These are phyloP conservation scores for Boloria euphrosyne DNA, from an alignment of 2,888 invertebrate species.

Conservation along the genomic window DNA sequence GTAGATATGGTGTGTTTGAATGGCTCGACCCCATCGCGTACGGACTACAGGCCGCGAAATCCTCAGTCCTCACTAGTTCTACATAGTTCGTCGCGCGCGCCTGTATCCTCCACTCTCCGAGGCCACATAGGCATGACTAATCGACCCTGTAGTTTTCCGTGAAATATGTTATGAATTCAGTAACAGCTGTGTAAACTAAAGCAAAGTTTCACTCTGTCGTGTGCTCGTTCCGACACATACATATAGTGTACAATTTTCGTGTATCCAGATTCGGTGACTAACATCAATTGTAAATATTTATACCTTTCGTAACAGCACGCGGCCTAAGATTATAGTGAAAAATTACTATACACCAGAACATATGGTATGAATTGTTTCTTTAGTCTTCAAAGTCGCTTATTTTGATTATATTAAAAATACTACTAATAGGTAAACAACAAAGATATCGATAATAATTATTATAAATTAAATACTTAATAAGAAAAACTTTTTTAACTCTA, in stretches of 20 bases:
- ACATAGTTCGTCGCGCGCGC: slow-evolving; percentile 70
- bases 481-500: too few relatives aligned
- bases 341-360: too few relatives aligned
- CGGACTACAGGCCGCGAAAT: slow-evolving; percentile 38
- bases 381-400: too few relatives aligned
- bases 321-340: too few relatives aligned
- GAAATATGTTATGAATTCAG: slow-evolving; percentile 19
- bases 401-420: too few relatives aligned
- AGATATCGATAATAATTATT: too few relatives aligned
- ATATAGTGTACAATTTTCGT: slow-evolving; percentile 20
- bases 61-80: slow-evolving; percentile 55
- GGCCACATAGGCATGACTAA: slow-evolving; percentile 37
- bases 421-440: too few relatives aligned
- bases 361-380: too few relatives aligned
- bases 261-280: slow-evolving; percentile 25
- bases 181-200: slow-evolving; percentile 15
- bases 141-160: slow-evolving; percentile 38
- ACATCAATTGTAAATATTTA: slow-evolving; percentile 3
- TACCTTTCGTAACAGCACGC: not conserved
- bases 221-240: slow-evolving; percentile 17
- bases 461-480: too few relatives aligned
- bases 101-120: slow-evolving; percentile 35
- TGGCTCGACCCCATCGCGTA: slow-evolving; percentile 69
- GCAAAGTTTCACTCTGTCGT: not conserved
- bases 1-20: slow-evolving; percentile 58